phyloP scores from a whole-genome alignment of 92 coral and sea anemone species.

The Palythoa heliodiscus region DNA sequence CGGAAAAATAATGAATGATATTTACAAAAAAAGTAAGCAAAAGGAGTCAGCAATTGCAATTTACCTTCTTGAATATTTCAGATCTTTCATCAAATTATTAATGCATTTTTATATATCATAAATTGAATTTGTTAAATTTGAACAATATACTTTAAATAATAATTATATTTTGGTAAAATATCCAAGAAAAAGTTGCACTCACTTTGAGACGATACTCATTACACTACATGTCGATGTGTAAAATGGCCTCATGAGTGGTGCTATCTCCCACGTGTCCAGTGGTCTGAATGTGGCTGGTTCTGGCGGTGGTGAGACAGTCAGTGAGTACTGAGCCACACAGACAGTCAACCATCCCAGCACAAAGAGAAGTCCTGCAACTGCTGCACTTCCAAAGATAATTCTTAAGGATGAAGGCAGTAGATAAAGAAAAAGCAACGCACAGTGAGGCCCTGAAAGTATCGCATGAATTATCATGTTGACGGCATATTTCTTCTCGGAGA shows the following conservation, averaged over 20 bases:
- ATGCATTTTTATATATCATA: too few species aligned
- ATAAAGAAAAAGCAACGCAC: conserved; percentile 80
- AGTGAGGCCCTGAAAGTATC: conserved; percentile 62
- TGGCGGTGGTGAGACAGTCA: conserved; percentile 78
- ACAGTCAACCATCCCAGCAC: conserved; percentile 84
- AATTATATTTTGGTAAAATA: too few species aligned
- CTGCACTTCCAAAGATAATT: conserved; percentile 58
- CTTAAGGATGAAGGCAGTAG: conserved; percentile 76
- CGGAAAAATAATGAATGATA: too few species aligned
- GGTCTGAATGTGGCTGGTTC: conserved; percentile 89
- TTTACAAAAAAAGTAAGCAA: too few species aligned
- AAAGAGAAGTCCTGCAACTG: conserved; percentile 64
- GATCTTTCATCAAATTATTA: too few species aligned
- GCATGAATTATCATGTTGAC: conserved; percentile 71
- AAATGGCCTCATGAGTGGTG: conserved; percentile 86
- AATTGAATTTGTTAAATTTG: too few species aligned
- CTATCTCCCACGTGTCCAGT: conserved; percentile 65
- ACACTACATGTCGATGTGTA: conserved; percentile 79
- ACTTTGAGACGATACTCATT: conserved; percentile 78
- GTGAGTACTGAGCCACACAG: conserved; percentile 84
- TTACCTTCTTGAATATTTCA: too few species aligned
- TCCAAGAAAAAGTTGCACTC: neutral
- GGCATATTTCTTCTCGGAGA: conserved; percentile 73
- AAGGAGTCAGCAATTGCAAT: too few species aligned
- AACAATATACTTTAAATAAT: too few species aligned